Conservation (phyloP, 2,113 vertebrate genomes). For the Sinocyclocheilus maitianheensis region DNA sequence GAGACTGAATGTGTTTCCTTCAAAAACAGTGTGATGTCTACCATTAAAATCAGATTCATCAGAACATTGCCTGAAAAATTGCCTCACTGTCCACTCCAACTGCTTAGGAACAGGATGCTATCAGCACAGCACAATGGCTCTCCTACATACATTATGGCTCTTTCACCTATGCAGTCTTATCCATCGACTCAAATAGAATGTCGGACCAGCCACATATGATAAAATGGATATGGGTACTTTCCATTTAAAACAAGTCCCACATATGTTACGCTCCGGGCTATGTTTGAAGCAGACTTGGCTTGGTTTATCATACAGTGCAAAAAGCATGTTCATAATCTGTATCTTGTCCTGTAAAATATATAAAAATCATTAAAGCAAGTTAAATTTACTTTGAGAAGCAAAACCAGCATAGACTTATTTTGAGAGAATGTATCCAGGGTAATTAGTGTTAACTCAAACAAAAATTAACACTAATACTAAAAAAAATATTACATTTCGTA, state of each 20-base stretch:
- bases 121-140: constrained; percentile 24
- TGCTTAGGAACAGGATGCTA: constrained; percentile 23
- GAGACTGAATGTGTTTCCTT: constrained; percentile 6
- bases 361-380: background rate
- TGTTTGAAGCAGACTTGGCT: background rate
- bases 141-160: constrained; percentile 22
- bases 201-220: background rate
- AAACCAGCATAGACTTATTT: background rate
- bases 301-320: background rate
- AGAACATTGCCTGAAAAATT: constrained; percentile 31
- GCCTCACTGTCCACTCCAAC: constrained; percentile 11
- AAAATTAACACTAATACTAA: too few species aligned
- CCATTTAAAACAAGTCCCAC: constrained; percentile 14
- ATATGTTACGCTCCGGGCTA: background rate
- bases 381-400: background rate
- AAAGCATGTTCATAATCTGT: background rate
- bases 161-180: constrained; percentile 13
- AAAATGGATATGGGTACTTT: constrained; percentile 11
- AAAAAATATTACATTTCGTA: too few species aligned
- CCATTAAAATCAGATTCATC: constrained; percentile 44
- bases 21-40: constrained; percentile 31
- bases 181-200: constrained; percentile 23
- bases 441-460: too few species aligned
- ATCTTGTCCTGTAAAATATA: background rate
- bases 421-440: background rate